A percentile compares a stretch with the other conserved stretches of the same genome.
Conservation (phyloP, 2,113 vertebrate species). For the Chaetorhynchus papuensis region DNA sequence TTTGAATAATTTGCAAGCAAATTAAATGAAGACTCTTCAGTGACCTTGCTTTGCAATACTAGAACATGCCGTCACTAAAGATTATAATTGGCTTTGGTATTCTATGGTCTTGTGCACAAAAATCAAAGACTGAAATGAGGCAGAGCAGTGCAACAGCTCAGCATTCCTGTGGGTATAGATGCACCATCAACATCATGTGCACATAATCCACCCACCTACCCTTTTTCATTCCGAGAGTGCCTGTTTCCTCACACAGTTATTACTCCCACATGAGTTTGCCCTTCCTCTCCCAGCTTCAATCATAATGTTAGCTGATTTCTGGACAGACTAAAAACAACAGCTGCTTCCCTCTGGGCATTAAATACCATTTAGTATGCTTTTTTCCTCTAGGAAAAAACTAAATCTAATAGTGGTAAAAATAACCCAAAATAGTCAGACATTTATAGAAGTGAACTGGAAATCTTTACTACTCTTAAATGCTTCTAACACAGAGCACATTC, state of each 20-base stretch:
- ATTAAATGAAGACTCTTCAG: background rate
- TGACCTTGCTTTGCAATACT: background rate
- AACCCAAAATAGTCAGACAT: background rate
- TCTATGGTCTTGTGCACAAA: background rate
- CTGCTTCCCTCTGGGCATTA: constrained; percentile 24
- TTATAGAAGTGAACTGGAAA: background rate
- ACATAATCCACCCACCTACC: constrained; percentile 41
- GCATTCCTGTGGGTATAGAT: constrained; percentile 33
- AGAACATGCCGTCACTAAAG: background rate
- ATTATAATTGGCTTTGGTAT: background rate
- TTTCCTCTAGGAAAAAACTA: constrained; percentile 3
- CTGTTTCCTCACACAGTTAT: constrained; percentile 27
- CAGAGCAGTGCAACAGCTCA: constrained; percentile 5
- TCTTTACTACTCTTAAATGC: background rate
- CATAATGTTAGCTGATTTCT: constrained; percentile 35
- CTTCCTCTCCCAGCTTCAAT: constrained; percentile 14
- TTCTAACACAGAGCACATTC: background rate
- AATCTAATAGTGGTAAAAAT: background rate
- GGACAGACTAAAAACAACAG: constrained; percentile 41
- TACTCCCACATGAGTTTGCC: constrained; percentile 23
- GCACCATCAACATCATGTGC: background rate
- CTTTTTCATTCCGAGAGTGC: constrained; percentile 15
- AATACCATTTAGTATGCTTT: constrained; percentile 32
- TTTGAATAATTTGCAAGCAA: background rate
- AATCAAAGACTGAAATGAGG: constrained; percentile 1